Conservation (phyloP, 2,113 vertebrate genomes). For the Pogonocichla stellata region DNA sequence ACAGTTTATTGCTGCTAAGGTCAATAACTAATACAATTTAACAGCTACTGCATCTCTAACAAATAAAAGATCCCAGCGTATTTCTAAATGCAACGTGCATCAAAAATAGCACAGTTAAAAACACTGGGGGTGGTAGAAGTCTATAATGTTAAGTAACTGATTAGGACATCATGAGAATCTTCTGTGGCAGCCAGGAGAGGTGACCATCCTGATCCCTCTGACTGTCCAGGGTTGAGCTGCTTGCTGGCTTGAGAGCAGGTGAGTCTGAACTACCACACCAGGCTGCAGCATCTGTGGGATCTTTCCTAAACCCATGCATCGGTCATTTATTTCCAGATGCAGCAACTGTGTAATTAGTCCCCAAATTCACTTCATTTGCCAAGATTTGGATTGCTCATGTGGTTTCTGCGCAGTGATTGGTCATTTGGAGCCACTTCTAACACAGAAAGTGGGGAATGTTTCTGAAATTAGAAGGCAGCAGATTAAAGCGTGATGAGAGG, state of each 20-base stretch:
- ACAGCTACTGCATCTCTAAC: constrained; percentile 41
- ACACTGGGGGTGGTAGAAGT: not conserved
- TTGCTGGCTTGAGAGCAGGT: not conserved
- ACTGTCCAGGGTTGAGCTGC: not conserved
- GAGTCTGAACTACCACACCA: not conserved
- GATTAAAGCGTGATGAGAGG: not conserved
- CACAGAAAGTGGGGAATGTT: not conserved
- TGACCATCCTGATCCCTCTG: not conserved
- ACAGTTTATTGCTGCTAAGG: constrained; percentile 40
- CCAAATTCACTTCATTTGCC: accelerated
- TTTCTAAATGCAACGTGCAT: not conserved
- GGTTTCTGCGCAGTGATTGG: not conserved
- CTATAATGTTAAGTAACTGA: not conserved
- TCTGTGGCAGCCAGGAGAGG: not conserved
- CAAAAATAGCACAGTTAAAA: not conserved
- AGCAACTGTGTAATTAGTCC: not conserved
- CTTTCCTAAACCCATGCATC: not conserved
- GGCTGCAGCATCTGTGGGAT: not conserved
- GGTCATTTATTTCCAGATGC: not conserved
- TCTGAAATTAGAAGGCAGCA: not conserved
- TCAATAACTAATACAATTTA: constrained; percentile 64
- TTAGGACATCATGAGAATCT: not conserved
- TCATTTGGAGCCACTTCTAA: not conserved
- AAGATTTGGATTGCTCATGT: not conserved
- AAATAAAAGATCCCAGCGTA: not conserved